Conservation (phyloP, 1,140 invertebrate genomes). For the Lepeophtheirus salmonis region DNA sequence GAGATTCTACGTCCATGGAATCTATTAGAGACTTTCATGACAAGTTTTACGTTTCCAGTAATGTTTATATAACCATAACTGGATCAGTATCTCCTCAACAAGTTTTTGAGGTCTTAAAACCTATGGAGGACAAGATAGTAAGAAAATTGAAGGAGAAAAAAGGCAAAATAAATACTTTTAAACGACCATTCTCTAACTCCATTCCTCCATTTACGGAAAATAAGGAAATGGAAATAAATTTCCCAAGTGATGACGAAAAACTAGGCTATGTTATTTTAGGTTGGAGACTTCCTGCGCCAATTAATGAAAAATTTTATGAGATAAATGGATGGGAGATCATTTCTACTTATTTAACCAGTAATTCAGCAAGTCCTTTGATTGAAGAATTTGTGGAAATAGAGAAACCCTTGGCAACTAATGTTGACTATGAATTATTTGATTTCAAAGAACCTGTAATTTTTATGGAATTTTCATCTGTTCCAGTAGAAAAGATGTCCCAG, state of each 20-base stretch:
- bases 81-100: constrained; percentile 55
- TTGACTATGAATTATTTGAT: too few species aligned
- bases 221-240: background rate
- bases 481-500: constrained; percentile 1
- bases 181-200: background rate
- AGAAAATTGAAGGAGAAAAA: too few species aligned
- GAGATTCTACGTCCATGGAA: constrained; percentile 53
- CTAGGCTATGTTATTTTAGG: background rate
- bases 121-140: constrained; percentile 53
- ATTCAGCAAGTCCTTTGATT: too few species aligned
- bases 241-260: background rate
- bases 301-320: background rate
- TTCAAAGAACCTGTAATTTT: too few species aligned
- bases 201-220: background rate
- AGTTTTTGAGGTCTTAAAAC: constrained; percentile 48
- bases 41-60: constrained; percentile 73
- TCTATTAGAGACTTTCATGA: constrained; percentile 63
- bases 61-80: constrained; percentile 59
- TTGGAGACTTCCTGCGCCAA: background rate
- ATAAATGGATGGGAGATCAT: too few species aligned
- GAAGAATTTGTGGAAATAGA: too few species aligned
- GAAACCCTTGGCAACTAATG: too few species aligned
- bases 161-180: too few species aligned
- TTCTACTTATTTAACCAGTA: too few species aligned
- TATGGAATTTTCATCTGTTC: background rate